phyloP scores from a whole-genome alignment of 2,797 vertebrate genomes.

The Serranus cabrilla region DNA sequence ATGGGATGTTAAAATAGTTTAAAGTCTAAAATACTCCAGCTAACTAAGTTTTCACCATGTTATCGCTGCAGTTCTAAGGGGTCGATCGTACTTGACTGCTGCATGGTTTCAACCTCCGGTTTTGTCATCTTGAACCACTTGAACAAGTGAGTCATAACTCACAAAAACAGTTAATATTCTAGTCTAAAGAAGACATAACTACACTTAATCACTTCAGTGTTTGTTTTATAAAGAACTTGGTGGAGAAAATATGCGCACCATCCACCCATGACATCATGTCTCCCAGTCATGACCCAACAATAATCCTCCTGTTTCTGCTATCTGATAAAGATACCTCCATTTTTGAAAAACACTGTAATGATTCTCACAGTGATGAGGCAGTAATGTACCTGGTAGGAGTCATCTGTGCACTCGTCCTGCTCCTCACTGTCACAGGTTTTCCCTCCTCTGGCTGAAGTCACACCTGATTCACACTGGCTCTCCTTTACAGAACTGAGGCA shows the following conservation, averaged over 20 bases:
- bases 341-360: not conserved
- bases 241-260: constrained; percentile 8
- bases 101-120: not conserved
- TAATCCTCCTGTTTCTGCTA: not conserved
- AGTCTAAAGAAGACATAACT: not conserved
- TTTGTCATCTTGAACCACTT: not conserved
- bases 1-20: constrained; percentile 23
- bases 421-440: constrained; percentile 80
- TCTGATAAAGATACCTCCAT: not conserved
- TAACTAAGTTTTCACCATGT: not conserved
- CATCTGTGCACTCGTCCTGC: constrained; percentile 80
- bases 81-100: not conserved
- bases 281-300: constrained; percentile 4
- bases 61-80: not conserved
- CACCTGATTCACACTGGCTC: constrained; percentile 89
- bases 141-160: constrained; percentile 22
- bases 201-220: constrained; percentile 3
- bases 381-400: constrained; percentile 85
- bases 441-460: constrained; percentile 89
- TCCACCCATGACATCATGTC: constrained; percentile 16
- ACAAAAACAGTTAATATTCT: not conserved
- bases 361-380: not conserved
- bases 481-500: constrained; percentile 89
- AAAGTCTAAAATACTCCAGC: not conserved
- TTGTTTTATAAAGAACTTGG: constrained; percentile 12